Base-by-base conservation (phyloP, 2,113 vertebrate species). In the Hemibagrus wyckioides region DNA sequence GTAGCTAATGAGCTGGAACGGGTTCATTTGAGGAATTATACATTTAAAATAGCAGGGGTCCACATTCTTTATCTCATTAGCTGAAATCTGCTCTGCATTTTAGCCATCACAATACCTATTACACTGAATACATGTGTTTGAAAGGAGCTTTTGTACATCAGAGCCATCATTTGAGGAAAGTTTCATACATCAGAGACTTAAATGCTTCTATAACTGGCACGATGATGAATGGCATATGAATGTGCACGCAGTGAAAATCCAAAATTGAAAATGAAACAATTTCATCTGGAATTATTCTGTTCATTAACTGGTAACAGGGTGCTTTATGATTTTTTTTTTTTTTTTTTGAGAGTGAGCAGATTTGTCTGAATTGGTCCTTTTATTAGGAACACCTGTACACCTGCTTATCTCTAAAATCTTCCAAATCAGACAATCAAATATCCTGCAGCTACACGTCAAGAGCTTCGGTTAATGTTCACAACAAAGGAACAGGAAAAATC, bases 21-120 rank as follows among this genome's bases (percentile, higher is more conserved):
- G 75, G 50, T 84, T 69, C 50, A 54, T 84, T 84, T 84, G 50
- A 84, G 50, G 30, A 84, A 69, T 69, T 84, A 71, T 71, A 84
- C 65, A 56, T 54, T 54, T 54, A 54, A 73, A 84, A 84, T 69
- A 71, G 65, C 82, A 84, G 83, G 83, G 41, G 69, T 59, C 19
- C 25, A 59, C 67, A 19, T 41, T 75, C 69, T 75, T 75, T 75
- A 85, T 85, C 67, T 85, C 83, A 75, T 75, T 44, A 75, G 67
- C 33, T 57, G 69, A 57, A 85, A 85, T 73, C 83, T 85, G 67
- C 69, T 84, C 52, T n/a, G 52, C 21, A 11, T 84, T 84, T 41
- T 57, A 44, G 83, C 52, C 54, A 30, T 57, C 63, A 57, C 36
- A 57, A 44, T 75, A 57, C 36, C 67, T 23, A 52, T 52, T 83